Percentiles rank a stretch among this genome's conserved stretches.
Evolutionary conservation across 2,797 vertebrate species (phyloP).

Genomic region (Carduelis carduelis): DNA sequence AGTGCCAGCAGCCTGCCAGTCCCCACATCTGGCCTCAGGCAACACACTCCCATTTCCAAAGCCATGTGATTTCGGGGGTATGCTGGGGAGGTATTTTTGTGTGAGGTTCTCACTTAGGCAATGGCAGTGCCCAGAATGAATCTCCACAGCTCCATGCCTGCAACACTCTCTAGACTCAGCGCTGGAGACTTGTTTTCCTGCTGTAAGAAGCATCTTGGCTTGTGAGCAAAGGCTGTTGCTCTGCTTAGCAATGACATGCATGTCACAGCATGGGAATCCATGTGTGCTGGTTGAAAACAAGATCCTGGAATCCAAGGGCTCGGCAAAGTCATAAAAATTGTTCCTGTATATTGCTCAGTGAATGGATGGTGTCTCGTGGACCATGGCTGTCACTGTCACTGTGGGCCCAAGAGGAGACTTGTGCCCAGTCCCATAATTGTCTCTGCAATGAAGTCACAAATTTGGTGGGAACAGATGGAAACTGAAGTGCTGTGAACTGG

Average conservation of each 20-base stretch:
- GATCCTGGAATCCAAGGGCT: background rate
- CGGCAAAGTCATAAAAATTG: background rate
- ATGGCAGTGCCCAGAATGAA: background rate
- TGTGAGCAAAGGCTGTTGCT: background rate
- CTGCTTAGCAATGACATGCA: background rate
- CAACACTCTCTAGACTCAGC: background rate
- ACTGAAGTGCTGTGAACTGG: background rate
- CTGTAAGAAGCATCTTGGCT: background rate
- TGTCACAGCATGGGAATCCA: background rate
- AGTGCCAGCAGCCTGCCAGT: constrained; percentile 52
- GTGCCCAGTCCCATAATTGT: background rate
- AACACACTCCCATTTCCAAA: background rate
- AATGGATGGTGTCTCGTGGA: background rate
- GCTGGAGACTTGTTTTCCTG: background rate
- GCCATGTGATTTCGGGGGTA: background rate
- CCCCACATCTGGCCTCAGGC: constrained; percentile 27
- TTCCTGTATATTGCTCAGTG: background rate
- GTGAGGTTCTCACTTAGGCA: background rate
- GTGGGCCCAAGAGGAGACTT: background rate
- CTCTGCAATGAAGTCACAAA: background rate
- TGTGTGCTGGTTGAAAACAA: background rate
- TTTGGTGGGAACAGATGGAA: background rate
- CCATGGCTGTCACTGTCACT: background rate
- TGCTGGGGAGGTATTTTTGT: background rate
- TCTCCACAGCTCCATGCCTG: background rate